Conservation (phyloP, 2,113 vertebrate species). For the Neofelis nebulosa region DNA sequence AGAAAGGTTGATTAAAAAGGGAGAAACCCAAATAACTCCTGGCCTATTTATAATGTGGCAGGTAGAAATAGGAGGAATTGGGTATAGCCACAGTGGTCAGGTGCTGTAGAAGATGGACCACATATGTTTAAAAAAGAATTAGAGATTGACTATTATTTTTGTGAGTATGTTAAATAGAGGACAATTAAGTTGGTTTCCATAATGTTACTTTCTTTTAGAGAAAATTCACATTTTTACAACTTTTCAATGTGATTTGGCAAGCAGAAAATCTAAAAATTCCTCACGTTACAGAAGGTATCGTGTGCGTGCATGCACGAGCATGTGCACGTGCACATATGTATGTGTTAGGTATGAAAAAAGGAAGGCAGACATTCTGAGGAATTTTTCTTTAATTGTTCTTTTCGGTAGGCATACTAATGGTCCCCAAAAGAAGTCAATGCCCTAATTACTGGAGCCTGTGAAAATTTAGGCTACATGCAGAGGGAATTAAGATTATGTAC, state of each 20-base stretch:
- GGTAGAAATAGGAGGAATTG: background rate
- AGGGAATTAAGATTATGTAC: background rate
- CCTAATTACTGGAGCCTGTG: background rate
- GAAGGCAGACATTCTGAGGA: background rate
- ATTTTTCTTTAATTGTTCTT: background rate
- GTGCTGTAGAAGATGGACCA: background rate
- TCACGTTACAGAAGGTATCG: background rate
- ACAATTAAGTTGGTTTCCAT: background rate
- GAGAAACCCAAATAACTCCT: background rate
- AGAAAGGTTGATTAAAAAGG: background rate
- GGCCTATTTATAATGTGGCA: background rate
- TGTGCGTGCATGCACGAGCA: background rate
- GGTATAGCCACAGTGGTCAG: background rate
- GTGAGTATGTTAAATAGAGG: background rate
- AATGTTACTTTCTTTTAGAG: background rate
- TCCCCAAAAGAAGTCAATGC: accelerated
- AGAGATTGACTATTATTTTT: background rate
- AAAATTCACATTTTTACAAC: background rate
- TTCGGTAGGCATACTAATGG: background rate
- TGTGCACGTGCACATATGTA: background rate
- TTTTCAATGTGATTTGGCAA: background rate
- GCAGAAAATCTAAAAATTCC: background rate
- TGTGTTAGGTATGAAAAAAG: background rate
- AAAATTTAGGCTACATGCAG: background rate
- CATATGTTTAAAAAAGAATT: background rate